Conservation (phyloP, 2,888 invertebrate species). For the Urechis unicinctus region DNA sequence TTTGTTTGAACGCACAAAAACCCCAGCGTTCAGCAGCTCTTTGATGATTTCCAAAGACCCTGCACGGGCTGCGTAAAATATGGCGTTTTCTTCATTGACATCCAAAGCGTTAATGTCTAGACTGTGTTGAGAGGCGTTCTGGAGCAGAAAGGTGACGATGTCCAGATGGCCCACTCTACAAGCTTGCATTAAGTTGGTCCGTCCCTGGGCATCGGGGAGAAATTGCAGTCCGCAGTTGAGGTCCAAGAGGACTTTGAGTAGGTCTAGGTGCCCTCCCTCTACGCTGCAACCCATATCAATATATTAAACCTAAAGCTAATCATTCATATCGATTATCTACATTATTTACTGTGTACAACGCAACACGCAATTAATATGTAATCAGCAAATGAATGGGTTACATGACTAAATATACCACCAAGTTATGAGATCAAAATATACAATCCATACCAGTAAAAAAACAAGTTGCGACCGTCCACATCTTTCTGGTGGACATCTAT, state of each 20-base stretch:
- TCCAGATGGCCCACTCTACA: slow-evolving; percentile 15
- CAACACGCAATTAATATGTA: too few species aligned
- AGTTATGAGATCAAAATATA: too few species aligned
- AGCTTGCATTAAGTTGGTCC: slow-evolving; percentile 25
- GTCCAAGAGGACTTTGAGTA: slow-evolving; percentile 19
- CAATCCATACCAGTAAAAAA: slow-evolving; percentile 23
- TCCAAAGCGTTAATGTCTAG: slow-evolving; percentile 21
- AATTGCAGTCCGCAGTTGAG: slow-evolving; percentile 9
- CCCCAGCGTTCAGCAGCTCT: slow-evolving; percentile 11
- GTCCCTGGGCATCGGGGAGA: slow-evolving; percentile 11
- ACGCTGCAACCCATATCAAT: too few species aligned
- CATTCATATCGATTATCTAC: too few species aligned
- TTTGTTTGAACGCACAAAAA: slow-evolving; percentile 10
- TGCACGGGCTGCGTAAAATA: slow-evolving; percentile 22
- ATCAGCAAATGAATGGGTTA: too few species aligned
- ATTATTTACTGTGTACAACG: too few species aligned
- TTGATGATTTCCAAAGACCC: slow-evolving; percentile 9
- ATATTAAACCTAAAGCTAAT: too few species aligned
- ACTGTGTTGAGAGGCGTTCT: slow-evolving; percentile 7
- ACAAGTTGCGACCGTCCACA: slow-evolving; percentile 17
- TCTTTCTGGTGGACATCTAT: slow-evolving; percentile 21
- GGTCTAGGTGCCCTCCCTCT: slow-evolving; percentile 19
- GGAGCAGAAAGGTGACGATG: slow-evolving; percentile 17
- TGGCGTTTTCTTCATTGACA: slow-evolving; percentile 20
- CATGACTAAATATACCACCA: too few species aligned